These are phyloP conservation scores for Procambarus clarkii DNA, from an alignment of 1,140 invertebrate species.

Conservation along the genomic window DNA sequence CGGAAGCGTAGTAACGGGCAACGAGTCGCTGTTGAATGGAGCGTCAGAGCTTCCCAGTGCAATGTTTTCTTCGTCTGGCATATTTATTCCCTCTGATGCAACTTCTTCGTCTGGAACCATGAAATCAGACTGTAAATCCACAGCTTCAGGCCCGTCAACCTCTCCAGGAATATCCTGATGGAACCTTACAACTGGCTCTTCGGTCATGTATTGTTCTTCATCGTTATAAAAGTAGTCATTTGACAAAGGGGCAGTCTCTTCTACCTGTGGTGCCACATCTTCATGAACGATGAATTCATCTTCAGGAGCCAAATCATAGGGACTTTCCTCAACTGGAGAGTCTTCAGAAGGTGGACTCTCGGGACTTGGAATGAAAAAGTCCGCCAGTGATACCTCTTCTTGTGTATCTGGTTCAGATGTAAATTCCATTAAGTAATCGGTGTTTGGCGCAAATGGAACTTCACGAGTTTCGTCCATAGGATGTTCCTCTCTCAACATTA, in stretches of 20 bases:
- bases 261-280: background rate
- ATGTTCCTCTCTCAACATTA: background rate
- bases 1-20: background rate
- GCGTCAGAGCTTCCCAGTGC: background rate
- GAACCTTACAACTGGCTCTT: background rate
- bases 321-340: background rate
- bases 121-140: background rate
- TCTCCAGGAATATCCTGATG: background rate
- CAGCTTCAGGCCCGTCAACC: background rate
- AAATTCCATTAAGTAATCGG: background rate
- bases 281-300: background rate
- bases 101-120: background rate
- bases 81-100: background rate
- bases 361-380: background rate
- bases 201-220: background rate
- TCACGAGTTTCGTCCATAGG: background rate
- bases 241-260: background rate
- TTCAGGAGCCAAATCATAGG: background rate
- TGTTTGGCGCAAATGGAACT: background rate
- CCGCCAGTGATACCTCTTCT: background rate
- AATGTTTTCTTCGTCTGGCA: background rate
- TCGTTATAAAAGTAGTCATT: background rate
- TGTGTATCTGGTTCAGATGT: background rate
- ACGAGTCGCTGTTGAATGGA: background rate
- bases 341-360: background rate